These are phyloP conservation scores for Neelides sp. DNA, from an alignment of 1,140 invertebrate species.

Conservation along the genomic window DNA sequence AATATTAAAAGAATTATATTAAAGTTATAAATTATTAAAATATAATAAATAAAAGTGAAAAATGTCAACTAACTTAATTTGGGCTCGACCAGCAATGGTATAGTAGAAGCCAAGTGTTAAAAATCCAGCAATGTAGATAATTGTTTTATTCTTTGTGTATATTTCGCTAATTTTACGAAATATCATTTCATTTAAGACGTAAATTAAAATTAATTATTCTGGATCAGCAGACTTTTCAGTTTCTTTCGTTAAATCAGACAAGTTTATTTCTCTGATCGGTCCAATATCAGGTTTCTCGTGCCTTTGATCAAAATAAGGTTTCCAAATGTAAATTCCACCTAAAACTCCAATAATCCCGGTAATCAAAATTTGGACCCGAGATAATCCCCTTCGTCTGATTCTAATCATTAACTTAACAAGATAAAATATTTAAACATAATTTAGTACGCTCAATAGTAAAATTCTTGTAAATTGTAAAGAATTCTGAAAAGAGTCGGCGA, in stretches of 20 bases:
- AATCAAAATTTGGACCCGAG: constrained; percentile 13
- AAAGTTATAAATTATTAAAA: no score
- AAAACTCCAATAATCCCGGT: constrained; percentile 6
- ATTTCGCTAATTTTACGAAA: background rate
- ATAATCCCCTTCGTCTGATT: constrained; percentile 16
- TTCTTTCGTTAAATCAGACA: background rate
- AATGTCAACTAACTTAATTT: no score
- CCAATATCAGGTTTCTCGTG: background rate
- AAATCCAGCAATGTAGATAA: background rate
- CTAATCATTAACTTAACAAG: no score
- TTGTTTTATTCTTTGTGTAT: background rate
- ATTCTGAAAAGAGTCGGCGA: no score
- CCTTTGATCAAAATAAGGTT: constrained; percentile 16
- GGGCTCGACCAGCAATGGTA: no score
- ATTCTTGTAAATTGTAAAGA: no score
- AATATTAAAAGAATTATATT: background rate
- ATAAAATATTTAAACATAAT: no score
- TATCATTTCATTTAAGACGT: background rate
- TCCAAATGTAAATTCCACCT: constrained; percentile 25
- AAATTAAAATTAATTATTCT: background rate
- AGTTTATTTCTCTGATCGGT: no score
- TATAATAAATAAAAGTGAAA: no score
- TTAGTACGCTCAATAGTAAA: no score
- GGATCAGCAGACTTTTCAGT: background rate
- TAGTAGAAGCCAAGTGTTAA: no score